These are phyloP conservation scores for Eumacrocentrus americanus DNA, from an alignment of 2,888 invertebrate species.

Conservation along the genomic window DNA sequence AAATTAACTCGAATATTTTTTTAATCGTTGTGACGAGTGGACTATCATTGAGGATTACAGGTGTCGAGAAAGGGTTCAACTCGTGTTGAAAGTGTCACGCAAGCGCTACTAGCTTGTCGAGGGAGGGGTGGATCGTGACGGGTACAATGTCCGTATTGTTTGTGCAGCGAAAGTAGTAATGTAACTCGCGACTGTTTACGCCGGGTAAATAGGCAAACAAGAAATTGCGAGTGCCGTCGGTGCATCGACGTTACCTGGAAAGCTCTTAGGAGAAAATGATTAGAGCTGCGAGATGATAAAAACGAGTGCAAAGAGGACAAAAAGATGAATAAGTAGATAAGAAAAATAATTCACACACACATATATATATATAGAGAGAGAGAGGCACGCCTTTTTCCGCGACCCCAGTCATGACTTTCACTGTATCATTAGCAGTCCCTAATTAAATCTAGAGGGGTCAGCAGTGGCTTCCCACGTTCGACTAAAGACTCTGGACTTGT, in stretches of 20 bases:
- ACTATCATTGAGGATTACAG: neutral
- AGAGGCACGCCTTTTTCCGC: neutral
- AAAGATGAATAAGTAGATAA: neutral
- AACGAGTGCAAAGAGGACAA: no score
- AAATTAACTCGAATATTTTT: conserved; percentile 4
- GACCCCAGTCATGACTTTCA: neutral
- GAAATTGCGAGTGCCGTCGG: no score
- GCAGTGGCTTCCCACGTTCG: conserved; percentile 5
- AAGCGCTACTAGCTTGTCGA: conserved; percentile 15
- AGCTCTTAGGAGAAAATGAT: no score
- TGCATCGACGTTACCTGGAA: no score
- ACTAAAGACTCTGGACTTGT: conserved; percentile 2
- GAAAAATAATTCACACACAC: neutral
- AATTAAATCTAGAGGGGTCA: conserved; percentile 12
- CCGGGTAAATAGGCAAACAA: conserved; percentile 47
- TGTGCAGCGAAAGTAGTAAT: conserved; percentile 47
- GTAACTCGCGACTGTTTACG: conserved; percentile 39
- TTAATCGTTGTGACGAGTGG: neutral
- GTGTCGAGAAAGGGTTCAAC: conserved; percentile 13
- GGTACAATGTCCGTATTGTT: conserved; percentile 44
- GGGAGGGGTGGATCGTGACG: conserved; percentile 35
- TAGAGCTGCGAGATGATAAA: no score
- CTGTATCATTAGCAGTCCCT: conserved; percentile 6
- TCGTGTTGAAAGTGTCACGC: neutral
- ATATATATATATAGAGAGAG: neutral